Evolutionary conservation across 1,140 invertebrate genomes (phyloP), one percentile per base, ranked within the genome.

Genomic region (Anoplophora glabripennis): DNA sequence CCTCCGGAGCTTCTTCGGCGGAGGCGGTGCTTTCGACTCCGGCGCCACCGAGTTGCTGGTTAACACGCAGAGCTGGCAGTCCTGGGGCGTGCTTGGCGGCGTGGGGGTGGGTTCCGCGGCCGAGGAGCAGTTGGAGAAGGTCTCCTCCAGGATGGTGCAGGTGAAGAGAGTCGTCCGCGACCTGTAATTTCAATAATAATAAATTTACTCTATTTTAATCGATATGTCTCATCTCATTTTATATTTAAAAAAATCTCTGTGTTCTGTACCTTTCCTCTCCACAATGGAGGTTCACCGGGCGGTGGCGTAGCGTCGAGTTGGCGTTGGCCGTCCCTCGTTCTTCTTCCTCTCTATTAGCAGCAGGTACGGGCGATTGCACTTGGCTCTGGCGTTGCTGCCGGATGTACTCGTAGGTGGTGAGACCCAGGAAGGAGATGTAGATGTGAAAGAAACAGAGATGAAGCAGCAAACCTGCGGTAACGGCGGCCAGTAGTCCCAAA

Each of bases 331-430:
- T 33, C 35, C 21, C 12, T 34, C 7, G 18, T 12, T 15, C 18
- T 28, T 53, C 28, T 3, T 53, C 51, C 40, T 17, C 36, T 21
- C 40, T 34, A 18, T 42, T 7, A 11, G 21, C 1, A 18, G 12
- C 18, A 10, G 7, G 11, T 15, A 11, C 12, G 10, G 33, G 51
- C 15, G 45, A 34, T 28, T 58, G 61, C 7, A 21, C 38, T 33
- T 63, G 63, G 21, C 59, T 66, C 40, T 73, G 78, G 0, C 85
- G 74, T 65, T 86, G 84, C 52, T 81, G 84, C 1, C 85, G 73
- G 40, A 92, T 88, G 73, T 94, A 96, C 73, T 95, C 93, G 75
- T 94, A 96, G 0, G 93, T 96, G 5, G 92, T 94, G 12, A 94
- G 76, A 0, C 92, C 92, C 52, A 92, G 76, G 60, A 86, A 84